Evolutionary conservation across 37 sponge, comb jelly and placozoan genomes (phyloP).

Genomic region (Spongia lamella): DNA sequence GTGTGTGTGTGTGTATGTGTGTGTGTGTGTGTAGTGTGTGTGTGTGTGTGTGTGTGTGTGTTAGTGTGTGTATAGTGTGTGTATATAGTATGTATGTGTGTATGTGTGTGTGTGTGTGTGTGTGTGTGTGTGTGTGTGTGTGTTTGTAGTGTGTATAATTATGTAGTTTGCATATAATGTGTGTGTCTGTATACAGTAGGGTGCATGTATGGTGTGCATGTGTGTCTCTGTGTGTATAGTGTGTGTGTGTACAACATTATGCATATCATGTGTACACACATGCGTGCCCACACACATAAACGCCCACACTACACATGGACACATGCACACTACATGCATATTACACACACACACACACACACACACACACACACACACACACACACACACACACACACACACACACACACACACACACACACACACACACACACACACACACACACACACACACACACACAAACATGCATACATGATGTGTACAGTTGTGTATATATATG

Average conservation of each 20-base stretch:
- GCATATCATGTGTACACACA: neutral
- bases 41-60: too few relatives aligned
- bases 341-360: neutral
- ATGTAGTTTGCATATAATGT: too few relatives aligned
- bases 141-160: too few relatives aligned
- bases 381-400: conserved; percentile 50
- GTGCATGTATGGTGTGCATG: conserved; percentile 5
- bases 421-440: conserved; percentile 4
- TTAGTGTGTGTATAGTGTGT: too few relatives aligned
- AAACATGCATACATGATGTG: too few relatives aligned
- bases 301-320: neutral
- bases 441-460: conserved; percentile 16
- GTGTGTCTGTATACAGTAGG: neutral
- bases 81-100: too few relatives aligned
- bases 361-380: conserved; percentile 44
- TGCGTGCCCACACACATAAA: neutral
- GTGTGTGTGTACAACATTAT: neutral
- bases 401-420: conserved; percentile 43
- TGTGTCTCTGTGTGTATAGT: conserved; percentile 13
- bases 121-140: too few relatives aligned
- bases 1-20: too few relatives aligned
- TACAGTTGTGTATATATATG: neutral
- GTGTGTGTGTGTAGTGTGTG: too few relatives aligned
- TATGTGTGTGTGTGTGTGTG: too few relatives aligned
- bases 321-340: neutral